Base-by-base conservation (phyloP, 2,888 invertebrate species). In the Meta bourneti region DNA sequence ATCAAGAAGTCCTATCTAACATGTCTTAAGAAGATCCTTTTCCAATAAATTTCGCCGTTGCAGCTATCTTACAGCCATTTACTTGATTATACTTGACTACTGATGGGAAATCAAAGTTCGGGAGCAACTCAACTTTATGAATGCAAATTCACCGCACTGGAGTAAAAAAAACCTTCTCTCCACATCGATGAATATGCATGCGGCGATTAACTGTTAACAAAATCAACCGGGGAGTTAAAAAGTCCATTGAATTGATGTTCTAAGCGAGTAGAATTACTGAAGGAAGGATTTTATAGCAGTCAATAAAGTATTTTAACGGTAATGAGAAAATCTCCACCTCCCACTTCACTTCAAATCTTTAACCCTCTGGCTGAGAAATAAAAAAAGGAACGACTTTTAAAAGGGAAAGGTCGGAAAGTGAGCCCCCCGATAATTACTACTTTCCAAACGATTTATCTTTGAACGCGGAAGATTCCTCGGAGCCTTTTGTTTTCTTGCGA, bases 401-500 rank as follows among this genome's bases (percentile, higher is more conserved):
- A 79, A 79, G 61, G 61, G 16, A 77, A 77, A 69, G 77, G 77
- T 77, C 71, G 80, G 77, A 70, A 77, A 83, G 70, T 51, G 54
- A 72, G 72, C 34, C 54, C 52, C 19, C 75, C 70, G 77, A 89
- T 89, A 89, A 89, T 89, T 82, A 89, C 82, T 75, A 52, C 82
- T 89, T 89, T 82, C 89, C 89, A 34, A 87, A 79, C 82, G 82
- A 89, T 89, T 89, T 89, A 89, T 89, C 77, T 82, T 70, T 61
- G 34, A 19, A 80, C 77, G 74, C 19, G 61, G 83, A 61, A 84
- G 83, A 79, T 90, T 83, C 84, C 78, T 48, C 72, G 72, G 52
- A 71, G 72, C 19, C 77, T 79, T 89, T 83, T 89, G 70, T 89
- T 89, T 82, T 84, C 77, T 79, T 83, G 77, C 72, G 20, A 75